These are phyloP conservation scores for Malacoraja senta DNA, from an alignment of 2,797 vertebrate genomes.

Conservation along the genomic window DNA sequence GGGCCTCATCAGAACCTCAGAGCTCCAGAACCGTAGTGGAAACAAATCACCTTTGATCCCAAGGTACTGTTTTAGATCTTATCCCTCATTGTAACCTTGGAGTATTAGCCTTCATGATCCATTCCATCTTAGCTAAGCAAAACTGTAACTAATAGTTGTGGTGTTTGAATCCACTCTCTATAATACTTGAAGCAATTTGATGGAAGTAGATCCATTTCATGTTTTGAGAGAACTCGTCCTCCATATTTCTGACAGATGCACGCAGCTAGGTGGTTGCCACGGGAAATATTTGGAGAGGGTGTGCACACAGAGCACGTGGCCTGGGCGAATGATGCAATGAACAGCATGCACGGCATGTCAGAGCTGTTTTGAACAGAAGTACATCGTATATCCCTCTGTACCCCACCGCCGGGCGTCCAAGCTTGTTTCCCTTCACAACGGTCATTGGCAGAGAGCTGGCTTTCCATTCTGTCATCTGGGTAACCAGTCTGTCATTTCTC, in stretches of 20 bases:
- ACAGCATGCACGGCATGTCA: constrained; percentile 25
- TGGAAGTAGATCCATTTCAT: constrained; percentile 7
- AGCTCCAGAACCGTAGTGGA: no score
- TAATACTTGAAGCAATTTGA: not conserved
- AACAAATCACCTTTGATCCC: no score
- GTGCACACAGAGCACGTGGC: constrained; percentile 28
- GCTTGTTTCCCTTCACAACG: constrained; percentile 16
- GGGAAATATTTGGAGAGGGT: constrained; percentile 30
- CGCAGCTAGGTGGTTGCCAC: constrained; percentile 10
- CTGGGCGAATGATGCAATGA: not conserved
- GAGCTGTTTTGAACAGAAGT: constrained; percentile 5
- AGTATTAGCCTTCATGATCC: not conserved
- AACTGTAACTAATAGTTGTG: not conserved
- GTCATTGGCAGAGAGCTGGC: not conserved
- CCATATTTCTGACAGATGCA: constrained; percentile 29
- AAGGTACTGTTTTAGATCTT: no score
- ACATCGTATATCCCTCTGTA: not conserved
- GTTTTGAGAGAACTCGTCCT: not conserved
- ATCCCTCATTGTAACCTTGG: not conserved
- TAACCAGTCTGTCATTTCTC: constrained; percentile 5
- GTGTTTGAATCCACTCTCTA: not conserved
- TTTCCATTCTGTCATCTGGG: not conserved
- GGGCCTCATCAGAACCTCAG: no score
- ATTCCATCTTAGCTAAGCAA: not conserved
- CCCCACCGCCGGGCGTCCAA: constrained; percentile 17